Base-by-base conservation (phyloP, 92 coral and sea anemone species). In the Parazoanthus atlanticus region DNA sequence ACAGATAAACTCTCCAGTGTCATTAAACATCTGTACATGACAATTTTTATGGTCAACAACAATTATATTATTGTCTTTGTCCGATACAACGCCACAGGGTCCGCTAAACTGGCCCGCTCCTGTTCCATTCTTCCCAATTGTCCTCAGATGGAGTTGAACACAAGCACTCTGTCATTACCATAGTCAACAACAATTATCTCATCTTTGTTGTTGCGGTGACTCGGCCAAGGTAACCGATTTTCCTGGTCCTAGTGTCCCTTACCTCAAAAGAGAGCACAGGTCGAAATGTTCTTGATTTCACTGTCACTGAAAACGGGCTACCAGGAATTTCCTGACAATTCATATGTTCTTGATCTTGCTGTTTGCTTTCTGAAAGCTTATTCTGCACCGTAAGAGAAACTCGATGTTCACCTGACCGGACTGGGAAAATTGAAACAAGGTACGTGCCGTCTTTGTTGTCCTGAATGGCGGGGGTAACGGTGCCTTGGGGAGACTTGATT, bases 31-130 rank as follows among this genome's bases (percentile, higher is more conserved):
- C 75, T 76, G 83, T 15, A 89, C 65, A 4, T 84, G 66, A 74
- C 76, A 43, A 74, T 83, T 89, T 5, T 1, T 0, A 1, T 19
- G 28, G 70, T 36, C 38, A 36, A 0, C 38, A 36, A 36, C 38
- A 36, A 36, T 0, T 36, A 36, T 36, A 1, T 36, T 36, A 36
- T 36, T 36, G 38, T 36, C 38, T 61, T 75, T 41, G 32, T 82
- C 83, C 13, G 77, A 82, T 0, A 64, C 88, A 52, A 89, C 47
- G 6, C 91, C 91, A 19, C 5, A 2, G 30, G 88, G 91, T 32
- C 15, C 26, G 0, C 56, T 2, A 82, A 89, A 83, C 25, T 89
- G 75, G 1, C 38, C 38, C 4, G 38, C 25, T 5, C 88, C 82
- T 8, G 17, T 4, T 1, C 74, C 12, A 17, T 86, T 0, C 90